Base-by-base conservation (phyloP, 2,888 invertebrate genomes). In the Latrodectus elegans region DNA sequence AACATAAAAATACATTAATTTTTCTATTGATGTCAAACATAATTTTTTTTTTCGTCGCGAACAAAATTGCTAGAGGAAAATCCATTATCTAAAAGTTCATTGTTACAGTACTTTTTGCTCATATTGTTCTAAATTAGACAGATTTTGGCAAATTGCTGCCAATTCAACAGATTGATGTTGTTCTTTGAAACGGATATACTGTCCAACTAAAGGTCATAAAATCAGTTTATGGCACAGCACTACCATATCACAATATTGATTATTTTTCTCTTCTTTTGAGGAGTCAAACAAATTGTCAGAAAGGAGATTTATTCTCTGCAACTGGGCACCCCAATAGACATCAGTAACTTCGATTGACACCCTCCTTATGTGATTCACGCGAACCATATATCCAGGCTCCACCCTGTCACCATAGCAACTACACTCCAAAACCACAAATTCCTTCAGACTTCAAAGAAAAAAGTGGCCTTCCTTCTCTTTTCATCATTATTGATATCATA, bases 271-370 rank as follows among this genome's bases (percentile, higher is more conserved):
- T 76, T 53, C 77, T 53, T 38, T 79, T 73, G 53, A 70, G 49
- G 26, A 65, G 64, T 81, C 22, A 73, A 73, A 73, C 73, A 81
- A 81, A 81, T 81, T 82, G 67, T 51, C 73, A 68, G 74, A 68
- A 68, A 68, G 65, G 38, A 73, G 81, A 73, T 73, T 81, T 81
- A 73, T 81, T 73, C 73, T 12, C 26, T 49, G 38, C 53, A 73
- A 67, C 65, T 73, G 65, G 73, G n/a, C 67, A 49, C 64, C 51
- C 73, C 72, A 67, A 65, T 73, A 81, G 73, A 73, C 51, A 81
- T 81, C 79, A 79, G 73, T 80, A 80, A 72, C 81, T 81, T 81
- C 74, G 65, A 81, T 67, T 81, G 67, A 73, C 82, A 82, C 82
- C 75, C 75, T 74, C 68, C 82, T 49, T 49, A 70, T 67, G 52